Conservation (phyloP, 2,113 vertebrate species). For the Nanorana parkeri region DNA sequence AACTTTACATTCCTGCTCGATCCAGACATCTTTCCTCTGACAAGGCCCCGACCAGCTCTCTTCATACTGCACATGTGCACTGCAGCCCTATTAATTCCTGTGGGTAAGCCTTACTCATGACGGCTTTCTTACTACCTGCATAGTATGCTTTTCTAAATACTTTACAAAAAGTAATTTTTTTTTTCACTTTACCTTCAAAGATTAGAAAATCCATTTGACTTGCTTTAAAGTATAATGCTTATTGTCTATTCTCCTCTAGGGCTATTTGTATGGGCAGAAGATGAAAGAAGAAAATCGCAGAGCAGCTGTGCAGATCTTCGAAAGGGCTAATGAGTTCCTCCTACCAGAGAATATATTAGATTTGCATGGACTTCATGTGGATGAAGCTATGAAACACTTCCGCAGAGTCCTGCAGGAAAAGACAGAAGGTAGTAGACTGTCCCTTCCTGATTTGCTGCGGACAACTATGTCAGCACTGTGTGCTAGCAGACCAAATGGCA, state of each 20-base stretch:
- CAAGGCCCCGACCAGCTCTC: no score
- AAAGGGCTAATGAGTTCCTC: constrained; percentile 86
- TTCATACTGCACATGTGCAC: no score
- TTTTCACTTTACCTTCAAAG: no score
- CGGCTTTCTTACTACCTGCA: no score
- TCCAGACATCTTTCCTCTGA: no score
- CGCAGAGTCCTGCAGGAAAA: constrained; percentile 83
- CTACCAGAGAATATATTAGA: constrained; percentile 92
- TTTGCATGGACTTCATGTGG: constrained; percentile 94
- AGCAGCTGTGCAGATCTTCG: constrained; percentile 89
- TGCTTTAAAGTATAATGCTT: background rate
- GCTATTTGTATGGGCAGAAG: constrained; percentile 87
- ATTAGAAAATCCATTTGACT: background rate
- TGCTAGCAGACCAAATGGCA: no score
- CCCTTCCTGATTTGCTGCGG: no score
- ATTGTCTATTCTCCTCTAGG: constrained; percentile 68
- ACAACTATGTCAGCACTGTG: no score
- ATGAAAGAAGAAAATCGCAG: constrained; percentile 92
- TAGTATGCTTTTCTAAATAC: background rate
- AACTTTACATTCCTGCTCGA: no score
- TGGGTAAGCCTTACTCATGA: no score
- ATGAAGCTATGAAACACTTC: constrained; percentile 87
- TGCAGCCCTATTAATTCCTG: no score
- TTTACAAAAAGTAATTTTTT: background rate
- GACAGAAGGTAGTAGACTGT: constrained; percentile 76